These are phyloP conservation scores for Falcaria lacertinaria DNA, from an alignment of 2,888 invertebrate genomes.

Conservation along the genomic window DNA sequence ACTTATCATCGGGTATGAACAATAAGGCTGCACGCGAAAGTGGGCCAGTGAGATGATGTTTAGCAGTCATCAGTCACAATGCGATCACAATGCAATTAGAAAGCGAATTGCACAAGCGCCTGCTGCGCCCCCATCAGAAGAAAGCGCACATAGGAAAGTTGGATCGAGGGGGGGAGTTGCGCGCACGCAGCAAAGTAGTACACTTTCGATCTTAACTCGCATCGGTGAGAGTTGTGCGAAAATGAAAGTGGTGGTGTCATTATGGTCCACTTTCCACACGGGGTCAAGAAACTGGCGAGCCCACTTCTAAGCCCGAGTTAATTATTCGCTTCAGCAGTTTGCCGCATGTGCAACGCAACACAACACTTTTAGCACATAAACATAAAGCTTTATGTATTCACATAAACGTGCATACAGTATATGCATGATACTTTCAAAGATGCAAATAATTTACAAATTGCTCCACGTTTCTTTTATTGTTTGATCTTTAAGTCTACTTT, in stretches of 20 bases:
- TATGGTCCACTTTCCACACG: constrained; percentile 75
- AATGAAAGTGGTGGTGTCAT: constrained; percentile 81
- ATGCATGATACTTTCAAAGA: constrained; percentile 5
- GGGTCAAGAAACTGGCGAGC: constrained; percentile 65
- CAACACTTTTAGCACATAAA: not conserved
- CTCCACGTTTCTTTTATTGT: not conserved
- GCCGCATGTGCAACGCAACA: not conserved
- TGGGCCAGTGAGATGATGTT: constrained; percentile 59
- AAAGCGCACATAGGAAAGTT: constrained; percentile 76
- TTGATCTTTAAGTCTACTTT: not conserved
- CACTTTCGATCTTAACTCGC: constrained; percentile 76
- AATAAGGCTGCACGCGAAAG: constrained; percentile 47
- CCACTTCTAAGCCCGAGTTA: constrained; percentile 53
- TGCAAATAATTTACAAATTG: not conserved
- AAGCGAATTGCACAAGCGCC: constrained; percentile 73
- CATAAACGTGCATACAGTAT: not conserved
- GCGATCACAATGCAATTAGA: constrained; percentile 77
- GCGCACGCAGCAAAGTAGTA: constrained; percentile 76
- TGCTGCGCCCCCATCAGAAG: constrained; percentile 52
- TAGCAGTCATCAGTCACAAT: constrained; percentile 55
- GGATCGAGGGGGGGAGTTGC: constrained; percentile 45
- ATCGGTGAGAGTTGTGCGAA: constrained; percentile 79
- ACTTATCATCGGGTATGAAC: constrained; percentile 26
- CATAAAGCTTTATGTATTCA: not conserved
- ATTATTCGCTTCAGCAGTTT: constrained; percentile 37